Base-by-base conservation (phyloP, 2,888 invertebrate species). In the Zele albiditarsus region DNA sequence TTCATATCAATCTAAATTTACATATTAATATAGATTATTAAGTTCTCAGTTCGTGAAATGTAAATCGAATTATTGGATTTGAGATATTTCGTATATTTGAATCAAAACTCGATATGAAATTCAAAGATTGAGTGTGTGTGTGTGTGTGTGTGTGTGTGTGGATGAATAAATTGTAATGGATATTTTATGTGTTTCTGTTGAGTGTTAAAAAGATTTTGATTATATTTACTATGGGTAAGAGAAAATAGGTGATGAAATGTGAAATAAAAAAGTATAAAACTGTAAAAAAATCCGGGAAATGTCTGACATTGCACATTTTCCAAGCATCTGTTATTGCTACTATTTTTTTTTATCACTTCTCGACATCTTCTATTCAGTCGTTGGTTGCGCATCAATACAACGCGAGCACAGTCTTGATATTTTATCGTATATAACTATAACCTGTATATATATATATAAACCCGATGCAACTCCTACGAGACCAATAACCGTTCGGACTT, bases 401-500 rank as follows among this genome's bases (percentile, higher is more conserved):
- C 57, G 27, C 57, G 20, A 58, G 25, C 53, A 23, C 60, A 60
- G 28, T n/a, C 38, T n/a, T 76, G 71, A 78, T 76, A 77, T 78
- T 78, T 77, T 63, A 76, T 75, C 68, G 42, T 76, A 71, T 72
- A 73, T 38, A 69, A 31, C 66, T 58, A 71, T 62, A 53, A 66
- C 31, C 8, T 31, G 4, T 42, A 10, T 46, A 16, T n/a, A n/a
- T 53, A 53, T 53, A 53, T 53, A 20, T 53, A 67, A 27, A 73
- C 68, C 68, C 57, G 63, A 73, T 42, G 62, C 75, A 72, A 75
- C 68, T 68, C 77, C 74, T 77, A 49, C 31, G 73, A 75, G 77
- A 62, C 76, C 77, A 78, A 77, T 78, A 78, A 79, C 78, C 77
- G 73, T 77, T 75, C 57, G 74, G 74, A 70, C 42, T 76, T 71